These are phyloP conservation scores for Nipponia nippon DNA, from an alignment of 2,113 vertebrate species.

Conservation along the genomic window DNA sequence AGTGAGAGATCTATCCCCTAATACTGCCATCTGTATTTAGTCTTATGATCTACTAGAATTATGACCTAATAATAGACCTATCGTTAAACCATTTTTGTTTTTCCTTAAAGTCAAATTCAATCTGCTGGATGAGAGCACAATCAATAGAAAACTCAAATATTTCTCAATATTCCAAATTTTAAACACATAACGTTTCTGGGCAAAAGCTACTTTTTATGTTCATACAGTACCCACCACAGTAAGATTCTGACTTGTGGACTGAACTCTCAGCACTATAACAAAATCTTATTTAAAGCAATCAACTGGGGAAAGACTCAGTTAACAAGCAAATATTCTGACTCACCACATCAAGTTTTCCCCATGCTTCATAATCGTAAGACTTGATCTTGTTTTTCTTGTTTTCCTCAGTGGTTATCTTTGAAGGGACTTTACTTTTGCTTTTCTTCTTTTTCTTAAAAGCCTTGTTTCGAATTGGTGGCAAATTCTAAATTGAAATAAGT, in stretches of 20 bases:
- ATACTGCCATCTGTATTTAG: not conserved
- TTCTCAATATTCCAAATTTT: not conserved
- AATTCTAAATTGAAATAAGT: slow-evolving; percentile 60
- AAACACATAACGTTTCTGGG: accelerated
- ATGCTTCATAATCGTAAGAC: slow-evolving; percentile 88
- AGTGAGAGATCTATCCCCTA: not conserved
- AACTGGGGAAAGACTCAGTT: not conserved
- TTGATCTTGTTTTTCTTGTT: slow-evolving; percentile 83
- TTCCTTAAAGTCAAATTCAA: not conserved
- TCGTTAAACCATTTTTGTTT: not conserved
- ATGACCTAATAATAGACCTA: not conserved
- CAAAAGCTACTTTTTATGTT: not conserved
- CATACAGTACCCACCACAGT: not conserved
- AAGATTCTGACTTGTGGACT: not conserved
- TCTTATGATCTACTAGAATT: not conserved
- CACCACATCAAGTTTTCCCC: slow-evolving; percentile 97
- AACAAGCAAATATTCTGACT: slow-evolving; percentile 15
- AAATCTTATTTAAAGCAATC: not conserved
- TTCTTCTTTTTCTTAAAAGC: slow-evolving; percentile 88
- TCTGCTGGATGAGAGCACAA: not conserved
- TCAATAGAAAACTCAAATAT: not conserved
- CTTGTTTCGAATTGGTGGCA: slow-evolving; percentile 91
- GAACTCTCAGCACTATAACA: not conserved
- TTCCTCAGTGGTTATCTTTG: slow-evolving; percentile 72
- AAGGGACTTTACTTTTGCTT: slow-evolving; percentile 69